These are phyloP conservation scores for Umimayanthus kanabou DNA, from an alignment of 92 coral and sea anemone species.

Conservation along the genomic window DNA sequence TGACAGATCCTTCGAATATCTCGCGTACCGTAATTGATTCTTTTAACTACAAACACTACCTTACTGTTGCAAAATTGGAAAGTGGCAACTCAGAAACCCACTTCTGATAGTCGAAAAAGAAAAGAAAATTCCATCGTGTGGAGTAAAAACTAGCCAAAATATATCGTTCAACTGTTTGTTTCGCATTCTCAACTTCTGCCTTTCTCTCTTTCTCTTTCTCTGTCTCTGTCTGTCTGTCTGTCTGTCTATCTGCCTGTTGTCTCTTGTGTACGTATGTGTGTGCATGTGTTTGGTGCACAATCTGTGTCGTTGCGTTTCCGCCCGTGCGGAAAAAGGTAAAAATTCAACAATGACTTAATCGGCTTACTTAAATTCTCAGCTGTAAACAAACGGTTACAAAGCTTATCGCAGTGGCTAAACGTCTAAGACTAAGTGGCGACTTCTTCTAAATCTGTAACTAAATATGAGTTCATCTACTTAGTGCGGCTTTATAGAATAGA, in stretches of 20 bases:
- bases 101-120: not conserved
- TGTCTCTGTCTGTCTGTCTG: not conserved
- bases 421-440: not conserved
- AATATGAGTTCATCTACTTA: not conserved
- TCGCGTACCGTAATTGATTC: not conserved
- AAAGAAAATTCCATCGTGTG: not conserved
- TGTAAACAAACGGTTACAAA: not conserved
- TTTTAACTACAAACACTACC: not conserved
- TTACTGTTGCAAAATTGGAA: not conserved
- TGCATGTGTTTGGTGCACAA: not conserved
- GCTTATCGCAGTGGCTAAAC: not conserved
- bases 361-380: too few relatives aligned
- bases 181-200: not conserved
- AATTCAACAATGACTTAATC: not conserved
- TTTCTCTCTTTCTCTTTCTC: not conserved
- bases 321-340: not conserved
- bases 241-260: not conserved
- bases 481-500: too few relatives aligned
- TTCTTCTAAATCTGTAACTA: too few relatives aligned
- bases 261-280: not conserved
- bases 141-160: not conserved
- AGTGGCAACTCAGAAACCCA: not conserved
- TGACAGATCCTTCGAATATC: not conserved
- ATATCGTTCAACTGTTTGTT: not conserved
- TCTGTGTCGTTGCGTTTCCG: not conserved